Conservation (phyloP, 2,797 vertebrate genomes). For the Eulemur mongoz region DNA sequence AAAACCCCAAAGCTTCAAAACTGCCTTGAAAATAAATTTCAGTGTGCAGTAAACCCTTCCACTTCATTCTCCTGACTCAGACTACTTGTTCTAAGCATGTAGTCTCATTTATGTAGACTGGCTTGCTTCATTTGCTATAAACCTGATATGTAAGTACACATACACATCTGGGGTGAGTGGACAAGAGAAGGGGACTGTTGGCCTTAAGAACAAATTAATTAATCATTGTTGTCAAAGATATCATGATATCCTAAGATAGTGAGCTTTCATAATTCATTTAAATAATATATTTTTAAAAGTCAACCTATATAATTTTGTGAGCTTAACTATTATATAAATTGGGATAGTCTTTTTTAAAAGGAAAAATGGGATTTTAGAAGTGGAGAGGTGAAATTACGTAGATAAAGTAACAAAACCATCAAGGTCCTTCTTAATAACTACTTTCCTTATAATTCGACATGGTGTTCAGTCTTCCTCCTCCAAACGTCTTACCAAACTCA, state of each 20-base stretch:
- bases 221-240: neutral
- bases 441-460: neutral
- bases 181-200: no score
- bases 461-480: neutral
- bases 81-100: fast-evolving
- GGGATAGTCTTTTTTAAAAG: neutral
- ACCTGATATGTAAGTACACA: neutral
- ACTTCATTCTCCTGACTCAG: neutral
- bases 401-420: neutral
- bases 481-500: neutral
- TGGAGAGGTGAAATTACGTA: neutral
- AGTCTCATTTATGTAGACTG: neutral
- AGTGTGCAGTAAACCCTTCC: neutral
- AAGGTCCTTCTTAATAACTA: neutral
- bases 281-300: neutral
- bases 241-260: neutral
- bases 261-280: neutral
- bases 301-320: neutral
- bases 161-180: no score
- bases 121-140: neutral
- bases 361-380: neutral
- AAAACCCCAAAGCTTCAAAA: neutral
- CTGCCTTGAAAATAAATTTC: neutral
- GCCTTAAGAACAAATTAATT: neutral
- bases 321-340: neutral